phyloP scores from a whole-genome alignment of 2,113 vertebrate genomes.

The Ceyx cyanopectus region DNA sequence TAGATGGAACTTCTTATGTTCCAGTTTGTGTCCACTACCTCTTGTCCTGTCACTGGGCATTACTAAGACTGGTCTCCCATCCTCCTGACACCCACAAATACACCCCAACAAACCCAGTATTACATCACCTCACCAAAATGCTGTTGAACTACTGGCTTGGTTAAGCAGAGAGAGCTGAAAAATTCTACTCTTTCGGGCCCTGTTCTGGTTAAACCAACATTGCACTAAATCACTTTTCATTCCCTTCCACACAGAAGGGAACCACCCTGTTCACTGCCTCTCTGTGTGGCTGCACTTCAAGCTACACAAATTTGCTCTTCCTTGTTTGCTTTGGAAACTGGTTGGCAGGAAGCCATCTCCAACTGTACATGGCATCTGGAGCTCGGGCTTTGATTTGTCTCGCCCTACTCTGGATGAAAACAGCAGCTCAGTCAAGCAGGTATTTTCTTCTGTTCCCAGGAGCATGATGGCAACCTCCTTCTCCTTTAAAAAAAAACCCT shows the following conservation, averaged over 20 bases:
- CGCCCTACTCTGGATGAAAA: neutral
- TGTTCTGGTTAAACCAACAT: neutral
- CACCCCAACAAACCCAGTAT: too few relatives aligned
- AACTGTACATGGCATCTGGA: conserved; percentile 54
- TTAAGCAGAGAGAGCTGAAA: neutral
- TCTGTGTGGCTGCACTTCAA: conserved; percentile 23
- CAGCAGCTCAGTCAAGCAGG: conserved; percentile 39
- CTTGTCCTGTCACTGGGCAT: too few relatives aligned
- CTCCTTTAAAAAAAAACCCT: neutral
- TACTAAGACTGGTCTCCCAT: too few relatives aligned
- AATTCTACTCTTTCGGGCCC: neutral
- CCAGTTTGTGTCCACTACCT: too few relatives aligned
- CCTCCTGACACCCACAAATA: too few relatives aligned
- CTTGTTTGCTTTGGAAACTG: conserved; percentile 69
- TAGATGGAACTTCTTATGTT: too few relatives aligned
- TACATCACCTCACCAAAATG: neutral
- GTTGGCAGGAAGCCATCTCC: conserved; percentile 39
- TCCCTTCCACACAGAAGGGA: conserved; percentile 6
- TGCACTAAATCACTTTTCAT: conserved; percentile 10
- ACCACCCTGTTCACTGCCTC: conserved; percentile 41
- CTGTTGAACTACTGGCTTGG: neutral
- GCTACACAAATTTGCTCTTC: conserved; percentile 31
- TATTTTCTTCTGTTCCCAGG: conserved; percentile 27
- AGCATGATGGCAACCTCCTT: neutral
- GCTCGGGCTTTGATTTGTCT: conserved; percentile 25